A percentile compares a stretch with the other conserved stretches of the same genome.
Evolutionary conservation across 2,113 vertebrate genomes (phyloP).

Genomic region (Passer montanus): DNA sequence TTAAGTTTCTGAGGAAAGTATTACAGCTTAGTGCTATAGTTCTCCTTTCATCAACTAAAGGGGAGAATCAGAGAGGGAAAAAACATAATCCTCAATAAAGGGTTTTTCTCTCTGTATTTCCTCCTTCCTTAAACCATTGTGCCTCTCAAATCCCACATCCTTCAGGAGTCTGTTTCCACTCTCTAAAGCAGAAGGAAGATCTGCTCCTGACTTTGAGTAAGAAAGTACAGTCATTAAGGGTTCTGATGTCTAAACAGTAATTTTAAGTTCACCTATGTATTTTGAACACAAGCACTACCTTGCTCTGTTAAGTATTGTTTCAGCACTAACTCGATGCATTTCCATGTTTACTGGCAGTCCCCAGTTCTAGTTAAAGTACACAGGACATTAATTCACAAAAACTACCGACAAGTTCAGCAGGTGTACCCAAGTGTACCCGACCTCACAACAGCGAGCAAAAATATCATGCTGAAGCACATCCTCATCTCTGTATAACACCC

Average conservation of each 20-base stretch:
- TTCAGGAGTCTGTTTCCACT: background rate
- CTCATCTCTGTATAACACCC: background rate
- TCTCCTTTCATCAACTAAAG: background rate
- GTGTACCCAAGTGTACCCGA: rapidly evolving
- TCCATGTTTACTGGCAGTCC: background rate
- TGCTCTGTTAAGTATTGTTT: background rate
- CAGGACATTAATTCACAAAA: background rate
- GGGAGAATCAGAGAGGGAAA: background rate
- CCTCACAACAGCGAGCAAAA: background rate
- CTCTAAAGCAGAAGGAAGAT: background rate
- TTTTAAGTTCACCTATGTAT: background rate
- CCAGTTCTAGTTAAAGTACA: background rate
- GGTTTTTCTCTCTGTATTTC: background rate
- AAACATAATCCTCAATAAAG: background rate
- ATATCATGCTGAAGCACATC: background rate
- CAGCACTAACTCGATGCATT: background rate
- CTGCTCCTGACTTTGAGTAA: background rate
- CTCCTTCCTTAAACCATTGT: background rate
- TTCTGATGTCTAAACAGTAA: background rate
- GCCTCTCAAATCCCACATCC: background rate
- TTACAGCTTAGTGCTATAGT: background rate
- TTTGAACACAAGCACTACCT: background rate
- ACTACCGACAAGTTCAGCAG: background rate
- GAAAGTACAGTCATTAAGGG: background rate
- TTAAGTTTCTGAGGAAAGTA: background rate